Evolutionary conservation across 1,140 invertebrate genomes (phyloP).

Genomic region (Drosophila nigrodunni): DNA sequence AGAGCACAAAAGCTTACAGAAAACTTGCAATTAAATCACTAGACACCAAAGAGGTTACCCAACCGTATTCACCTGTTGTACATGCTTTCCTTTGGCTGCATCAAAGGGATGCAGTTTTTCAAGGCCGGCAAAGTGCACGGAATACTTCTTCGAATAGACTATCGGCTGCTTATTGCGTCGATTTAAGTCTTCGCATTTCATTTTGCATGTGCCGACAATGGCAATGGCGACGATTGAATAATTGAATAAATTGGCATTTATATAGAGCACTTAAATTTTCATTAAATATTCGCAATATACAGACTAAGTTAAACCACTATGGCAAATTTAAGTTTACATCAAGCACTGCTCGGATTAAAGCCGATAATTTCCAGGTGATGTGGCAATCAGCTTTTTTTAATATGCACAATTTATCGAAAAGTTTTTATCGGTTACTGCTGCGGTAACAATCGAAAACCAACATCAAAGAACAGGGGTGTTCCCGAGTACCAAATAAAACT

Average conservation of each 20-base stretch:
- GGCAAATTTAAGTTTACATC: background rate
- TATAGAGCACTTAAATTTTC: background rate
- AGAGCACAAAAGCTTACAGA: conserved; percentile 83
- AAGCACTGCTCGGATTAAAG: background rate
- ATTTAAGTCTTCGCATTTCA: conserved; percentile 38
- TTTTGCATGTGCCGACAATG: conserved; percentile 17
- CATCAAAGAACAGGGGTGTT: too few relatives aligned
- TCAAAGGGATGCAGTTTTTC: conserved; percentile 96
- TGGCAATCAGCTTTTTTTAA: too few relatives aligned
- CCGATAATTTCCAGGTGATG: background rate
- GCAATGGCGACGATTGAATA: too few relatives aligned
- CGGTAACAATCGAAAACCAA: too few relatives aligned
- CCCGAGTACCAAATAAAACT: too few relatives aligned
- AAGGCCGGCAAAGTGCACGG: conserved; percentile 92
- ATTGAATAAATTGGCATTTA: background rate
- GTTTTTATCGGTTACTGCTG: too few relatives aligned
- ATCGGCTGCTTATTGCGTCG: conserved; percentile 87
- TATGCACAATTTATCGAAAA: too few relatives aligned
- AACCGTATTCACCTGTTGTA: conserved; percentile 87
- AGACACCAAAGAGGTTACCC: background rate
- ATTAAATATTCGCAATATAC: background rate
- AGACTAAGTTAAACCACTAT: background rate
- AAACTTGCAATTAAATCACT: background rate
- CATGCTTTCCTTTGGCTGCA: conserved; percentile 92
- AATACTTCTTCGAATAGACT: conserved; percentile 91